Percentiles rank a stretch among this genome's conserved stretches.
Conservation (phyloP, 2,888 invertebrate species). For the Rapana venosa region DNA sequence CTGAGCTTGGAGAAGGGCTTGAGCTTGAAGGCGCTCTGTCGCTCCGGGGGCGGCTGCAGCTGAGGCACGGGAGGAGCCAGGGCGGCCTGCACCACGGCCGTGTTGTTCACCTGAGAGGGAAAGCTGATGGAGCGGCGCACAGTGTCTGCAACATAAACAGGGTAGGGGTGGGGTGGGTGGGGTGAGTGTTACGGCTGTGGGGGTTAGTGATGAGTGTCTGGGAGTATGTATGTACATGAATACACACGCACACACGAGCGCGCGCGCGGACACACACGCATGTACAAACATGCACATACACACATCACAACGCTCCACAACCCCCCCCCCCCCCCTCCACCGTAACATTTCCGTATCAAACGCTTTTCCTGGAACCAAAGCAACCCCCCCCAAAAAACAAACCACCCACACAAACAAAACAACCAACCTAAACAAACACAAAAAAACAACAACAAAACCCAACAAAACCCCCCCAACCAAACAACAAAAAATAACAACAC, state of each 20-base stretch:
- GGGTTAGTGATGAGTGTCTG: neutral
- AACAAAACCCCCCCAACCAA: too few relatives aligned
- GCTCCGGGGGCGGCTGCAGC: conserved; percentile 48
- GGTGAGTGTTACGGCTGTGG: neutral
- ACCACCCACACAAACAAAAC: too few relatives aligned
- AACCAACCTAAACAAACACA: too few relatives aligned
- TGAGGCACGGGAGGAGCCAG: conserved; percentile 46
- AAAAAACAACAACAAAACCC: too few relatives aligned
- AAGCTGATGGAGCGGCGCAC: conserved; percentile 58
- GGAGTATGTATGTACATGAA: neutral
- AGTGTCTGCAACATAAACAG: conserved; percentile 46
- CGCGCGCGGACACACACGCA: neutral
- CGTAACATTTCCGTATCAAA: too few relatives aligned
- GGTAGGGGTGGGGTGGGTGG: too few relatives aligned
- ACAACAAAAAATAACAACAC: too few relatives aligned
- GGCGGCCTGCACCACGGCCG: conserved; percentile 49
- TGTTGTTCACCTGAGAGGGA: conserved; percentile 56
- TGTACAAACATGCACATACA: neutral
- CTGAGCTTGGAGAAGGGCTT: conserved; percentile 55
- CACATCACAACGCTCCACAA: neutral
- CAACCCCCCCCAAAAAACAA: too few relatives aligned
- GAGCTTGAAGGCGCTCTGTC: conserved; percentile 52
- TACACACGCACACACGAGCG: neutral
- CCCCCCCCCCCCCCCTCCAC: too few relatives aligned
- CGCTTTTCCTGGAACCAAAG: too few relatives aligned